phyloP scores from a whole-genome alignment of 2,888 invertebrate species.

The Eucera pruinosa region DNA sequence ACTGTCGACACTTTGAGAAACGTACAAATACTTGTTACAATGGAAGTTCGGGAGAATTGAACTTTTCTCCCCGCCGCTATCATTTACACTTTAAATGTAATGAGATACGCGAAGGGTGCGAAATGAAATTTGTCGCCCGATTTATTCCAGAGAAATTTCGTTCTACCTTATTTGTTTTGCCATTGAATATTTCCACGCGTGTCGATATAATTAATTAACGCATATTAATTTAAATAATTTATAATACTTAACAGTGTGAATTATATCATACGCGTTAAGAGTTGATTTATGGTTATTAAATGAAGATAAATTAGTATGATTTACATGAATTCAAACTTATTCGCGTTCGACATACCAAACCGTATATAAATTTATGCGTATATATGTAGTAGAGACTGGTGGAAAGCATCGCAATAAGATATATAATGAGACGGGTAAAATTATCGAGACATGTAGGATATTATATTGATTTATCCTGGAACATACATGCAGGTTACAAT shows the following conservation, averaged over 20 bases:
- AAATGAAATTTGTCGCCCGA: background rate
- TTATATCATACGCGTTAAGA: too few species aligned
- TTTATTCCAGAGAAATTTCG: background rate
- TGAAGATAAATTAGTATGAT: too few species aligned
- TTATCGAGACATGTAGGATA: too few species aligned
- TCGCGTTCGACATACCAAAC: background rate
- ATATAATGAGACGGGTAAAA: too few species aligned
- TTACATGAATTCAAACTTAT: too few species aligned
- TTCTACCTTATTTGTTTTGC: background rate
- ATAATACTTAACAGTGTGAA: too few species aligned
- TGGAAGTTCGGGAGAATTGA: constrained; percentile 17
- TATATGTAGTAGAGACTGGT: too few species aligned
- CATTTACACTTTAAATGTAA: constrained; percentile 2
- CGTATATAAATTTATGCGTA: too few species aligned
- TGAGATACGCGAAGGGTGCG: background rate
- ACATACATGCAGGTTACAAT: background rate
- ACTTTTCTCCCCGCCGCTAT: constrained; percentile 4
- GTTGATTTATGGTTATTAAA: too few species aligned
- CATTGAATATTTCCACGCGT: background rate
- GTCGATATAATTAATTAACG: background rate
- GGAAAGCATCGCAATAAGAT: too few species aligned
- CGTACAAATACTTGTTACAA: constrained; percentile 63
- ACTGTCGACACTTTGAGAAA: constrained; percentile 56
- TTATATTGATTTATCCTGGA: background rate
- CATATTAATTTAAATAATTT: too few species aligned